A percentile compares a stretch with the other conserved stretches of the same genome.
These are phyloP conservation scores for Beris chalybata DNA, from an alignment of 2,888 invertebrate species.

Conservation along the genomic window DNA sequence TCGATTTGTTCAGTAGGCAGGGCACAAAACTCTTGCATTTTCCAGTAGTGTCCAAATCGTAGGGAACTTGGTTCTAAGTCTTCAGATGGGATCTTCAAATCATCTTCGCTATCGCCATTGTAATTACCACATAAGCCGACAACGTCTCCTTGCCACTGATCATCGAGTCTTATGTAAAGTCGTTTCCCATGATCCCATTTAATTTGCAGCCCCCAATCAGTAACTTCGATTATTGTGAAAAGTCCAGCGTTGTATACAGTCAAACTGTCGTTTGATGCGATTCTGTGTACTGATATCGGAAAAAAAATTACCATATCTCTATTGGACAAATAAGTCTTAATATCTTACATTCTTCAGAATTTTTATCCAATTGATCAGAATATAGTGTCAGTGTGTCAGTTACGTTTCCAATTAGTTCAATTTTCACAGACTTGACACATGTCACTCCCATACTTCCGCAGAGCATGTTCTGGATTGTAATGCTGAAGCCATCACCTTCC, in stretches of 20 bases:
- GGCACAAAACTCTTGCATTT: conserved; percentile 73
- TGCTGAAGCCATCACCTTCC: conserved; percentile 67
- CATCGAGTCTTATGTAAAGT: conserved; percentile 76
- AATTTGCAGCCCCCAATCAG: conserved; percentile 73
- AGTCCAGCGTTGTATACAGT: conserved; percentile 63
- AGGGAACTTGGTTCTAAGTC: conserved; percentile 76
- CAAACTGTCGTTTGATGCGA: conserved; percentile 42
- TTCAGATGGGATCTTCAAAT: conserved; percentile 82
- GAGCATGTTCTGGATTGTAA: conserved; percentile 82
- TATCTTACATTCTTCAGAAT: conserved; percentile 48
- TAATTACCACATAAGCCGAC: conserved; percentile 91
- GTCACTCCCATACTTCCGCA: conserved; percentile 86
- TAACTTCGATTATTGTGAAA: conserved; percentile 77
- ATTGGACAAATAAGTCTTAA: neutral
- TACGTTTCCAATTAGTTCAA: conserved; percentile 63
- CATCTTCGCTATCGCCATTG: conserved; percentile 81
- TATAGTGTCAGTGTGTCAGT: conserved; percentile 69
- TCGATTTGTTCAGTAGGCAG: conserved; percentile 61
- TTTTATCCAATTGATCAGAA: conserved; percentile 44
- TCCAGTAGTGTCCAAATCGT: conserved; percentile 88
- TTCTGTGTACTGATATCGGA: neutral
- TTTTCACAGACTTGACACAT: conserved; percentile 80
- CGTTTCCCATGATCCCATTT: conserved; percentile 87
- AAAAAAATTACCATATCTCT: no score
- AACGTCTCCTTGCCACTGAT: conserved; percentile 78